phyloP scores from a whole-genome alignment of 2,888 invertebrate genomes.

The Hyles lineata region DNA sequence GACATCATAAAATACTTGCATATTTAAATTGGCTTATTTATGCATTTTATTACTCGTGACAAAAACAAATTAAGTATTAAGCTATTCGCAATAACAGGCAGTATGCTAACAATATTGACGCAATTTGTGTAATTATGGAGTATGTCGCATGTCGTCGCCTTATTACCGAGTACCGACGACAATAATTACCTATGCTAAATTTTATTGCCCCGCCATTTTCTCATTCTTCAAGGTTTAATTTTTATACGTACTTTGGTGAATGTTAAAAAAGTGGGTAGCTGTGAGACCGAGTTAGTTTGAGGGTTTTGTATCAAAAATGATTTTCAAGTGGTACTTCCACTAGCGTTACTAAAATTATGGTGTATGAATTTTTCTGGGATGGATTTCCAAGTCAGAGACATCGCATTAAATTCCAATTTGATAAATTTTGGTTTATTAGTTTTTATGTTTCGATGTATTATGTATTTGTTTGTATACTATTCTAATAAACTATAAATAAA shows the following conservation, averaged over 20 bases:
- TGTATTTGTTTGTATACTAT: no score
- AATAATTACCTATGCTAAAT: slow-evolving; percentile 23
- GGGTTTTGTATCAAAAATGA: no score
- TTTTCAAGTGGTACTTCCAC: no score
- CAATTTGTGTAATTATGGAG: slow-evolving; percentile 12
- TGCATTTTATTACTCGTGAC: slow-evolving; percentile 4
- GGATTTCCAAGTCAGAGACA: no score
- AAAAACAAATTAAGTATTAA: slow-evolving; percentile 13
- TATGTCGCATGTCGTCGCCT: slow-evolving; percentile 16
- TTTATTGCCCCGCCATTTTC: slow-evolving; percentile 4
- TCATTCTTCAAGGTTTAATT: slow-evolving; percentile 15
- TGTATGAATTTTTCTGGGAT: no score
- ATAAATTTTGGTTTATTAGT: no score
- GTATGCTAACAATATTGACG: slow-evolving; percentile 23
- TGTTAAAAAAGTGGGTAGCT: neutral
- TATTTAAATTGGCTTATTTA: neutral
- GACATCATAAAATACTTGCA: no score
- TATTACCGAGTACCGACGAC: neutral
- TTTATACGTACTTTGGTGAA: neutral
- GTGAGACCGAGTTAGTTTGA: no score
- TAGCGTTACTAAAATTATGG: no score
- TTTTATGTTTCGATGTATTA: no score
- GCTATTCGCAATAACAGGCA: slow-evolving; percentile 11
- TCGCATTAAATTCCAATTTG: no score
- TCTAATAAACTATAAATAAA: no score